Evolutionary conservation across 2,888 invertebrate genomes (phyloP), one percentile per base, ranked within the genome.

Genomic region (Dynastes tityus): DNA sequence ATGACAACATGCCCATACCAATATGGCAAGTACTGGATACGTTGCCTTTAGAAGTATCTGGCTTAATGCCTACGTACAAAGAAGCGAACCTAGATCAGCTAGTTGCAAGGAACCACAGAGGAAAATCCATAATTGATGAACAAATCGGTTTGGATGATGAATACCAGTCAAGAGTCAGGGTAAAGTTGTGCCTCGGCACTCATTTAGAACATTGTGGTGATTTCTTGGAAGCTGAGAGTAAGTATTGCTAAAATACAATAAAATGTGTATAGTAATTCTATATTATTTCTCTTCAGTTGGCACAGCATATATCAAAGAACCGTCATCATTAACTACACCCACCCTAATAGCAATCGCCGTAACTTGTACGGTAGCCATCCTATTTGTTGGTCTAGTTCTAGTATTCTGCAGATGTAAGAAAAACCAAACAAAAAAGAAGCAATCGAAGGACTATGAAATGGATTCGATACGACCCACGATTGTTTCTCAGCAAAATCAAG

Each of bases 401-500:
- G 92, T 97, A 86, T 96, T 96, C 90, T 97, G 96, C 86, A 94
- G 95, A 80, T 95, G 96, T 88, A 95, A 95, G 84, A 92, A 95
- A 80, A 94, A 94, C 85, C 95, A 95, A 86, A 93, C 93, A 83
- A 95, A 95, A 88, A 96, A 96, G 88, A 91, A 91, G 81, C 93
- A 93, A 83, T 92, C 94, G 40, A 97, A 97, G 89, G 96, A 97
- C 88, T 96, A 96, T 88, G 97, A 97, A 90, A 95, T 96, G 94
- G 96, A 96, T 86, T 94, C 95, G 0, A 95, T 95, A 82, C 92
- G 95, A 78, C 95, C 96, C 22, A 94, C 95, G 68, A 94, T 96
- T 88, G 95, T 96, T 58, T 93, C 95, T n/a, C 95, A 95, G 81
- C 96, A 95, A 88, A 95, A 94, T 80, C 95, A 95, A 85, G 95